Base-by-base conservation (phyloP, 2,113 vertebrate species). In the Xiphophorus hellerii region DNA sequence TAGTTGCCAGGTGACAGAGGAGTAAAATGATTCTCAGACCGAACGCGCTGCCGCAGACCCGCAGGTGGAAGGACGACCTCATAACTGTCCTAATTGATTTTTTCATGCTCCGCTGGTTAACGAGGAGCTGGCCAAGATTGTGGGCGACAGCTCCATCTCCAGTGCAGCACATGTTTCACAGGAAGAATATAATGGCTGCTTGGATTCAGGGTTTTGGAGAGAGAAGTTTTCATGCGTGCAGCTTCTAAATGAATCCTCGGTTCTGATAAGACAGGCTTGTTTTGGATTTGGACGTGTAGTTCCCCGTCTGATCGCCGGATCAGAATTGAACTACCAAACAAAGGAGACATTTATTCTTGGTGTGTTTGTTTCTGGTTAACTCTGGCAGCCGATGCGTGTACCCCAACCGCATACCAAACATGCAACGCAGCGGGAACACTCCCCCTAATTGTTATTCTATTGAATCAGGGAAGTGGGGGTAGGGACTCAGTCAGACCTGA, bases 361-460 rank as follows among this genome's bases (percentile, higher is more conserved):
- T 85, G 77, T 84, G 84, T 78, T 89, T 92, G 76, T 84, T 71
- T 78, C 76, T 76, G 73, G 71, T 85, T 84, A 69, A 79, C 89
- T 72, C 48, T 39, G 71, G 62, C 73, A 42, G 68, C 77, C 75
- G 80, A 71, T 61, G 71, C 75, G 58, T 44, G 51, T 72, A 62
- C 42, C n/a, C 33, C 62, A 39, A 58, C 28, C 9, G 74, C 85
- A 87, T 89, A 88, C 81, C 89, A 69, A 80, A 62, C 39, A 22
- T 88, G 80, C 81, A 90, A 86, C 44, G 78, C 81, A 82, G 89
- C 62, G 54, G 15, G 62, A 62, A 17, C 75, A 71, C 82, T 66
- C 14, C 58, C 25, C 81, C 77, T 83, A 84, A 88, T 90, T 85
- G 82, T 86, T 85, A 87, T 91, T 90, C 86, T 84, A 78, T 90